A percentile compares a stretch with the other conserved stretches of the same genome.
These are phyloP conservation scores for Montifringilla adamsi DNA, from an alignment of 2,113 vertebrate species.

Conservation along the genomic window DNA sequence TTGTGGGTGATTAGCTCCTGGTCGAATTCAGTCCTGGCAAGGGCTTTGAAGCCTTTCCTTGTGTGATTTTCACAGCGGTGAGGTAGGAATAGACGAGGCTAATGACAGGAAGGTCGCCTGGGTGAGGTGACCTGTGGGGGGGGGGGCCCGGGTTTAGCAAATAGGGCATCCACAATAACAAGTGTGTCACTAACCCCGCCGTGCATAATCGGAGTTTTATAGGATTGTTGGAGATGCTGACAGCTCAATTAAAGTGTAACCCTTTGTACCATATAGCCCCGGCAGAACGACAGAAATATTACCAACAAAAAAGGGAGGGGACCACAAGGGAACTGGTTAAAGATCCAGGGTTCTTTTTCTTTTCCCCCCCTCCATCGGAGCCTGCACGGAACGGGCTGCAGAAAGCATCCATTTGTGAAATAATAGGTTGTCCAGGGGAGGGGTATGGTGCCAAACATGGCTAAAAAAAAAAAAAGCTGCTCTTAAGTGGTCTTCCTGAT, in stretches of 20 bases:
- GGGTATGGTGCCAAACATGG: slow-evolving; percentile 34
- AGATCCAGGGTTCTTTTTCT: slow-evolving; percentile 57
- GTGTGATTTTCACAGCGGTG: slow-evolving; percentile 84
- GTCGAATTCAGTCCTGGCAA: slow-evolving; percentile 80
- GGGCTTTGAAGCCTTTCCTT: slow-evolving; percentile 79
- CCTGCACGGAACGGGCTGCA: slow-evolving; percentile 23
- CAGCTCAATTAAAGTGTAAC: slow-evolving; percentile 83
- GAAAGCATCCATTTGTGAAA: slow-evolving; percentile 50
- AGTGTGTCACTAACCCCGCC: slow-evolving; percentile 80
- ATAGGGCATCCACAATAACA: slow-evolving; percentile 83
- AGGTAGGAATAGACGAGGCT: slow-evolving; percentile 79
- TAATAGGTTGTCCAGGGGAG: slow-evolving; percentile 50
- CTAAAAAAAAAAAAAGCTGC: slow-evolving; percentile 1
- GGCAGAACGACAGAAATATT: slow-evolving; percentile 76
- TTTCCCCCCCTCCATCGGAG: not conserved
- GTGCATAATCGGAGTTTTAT: slow-evolving; percentile 80
- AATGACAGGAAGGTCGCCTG: slow-evolving; percentile 84
- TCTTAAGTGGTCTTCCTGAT: slow-evolving; percentile 58
- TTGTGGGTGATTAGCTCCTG: slow-evolving; percentile 88
- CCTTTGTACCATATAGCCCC: slow-evolving; percentile 73
- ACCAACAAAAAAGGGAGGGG: slow-evolving; percentile 70
- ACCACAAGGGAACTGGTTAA: slow-evolving; percentile 70
- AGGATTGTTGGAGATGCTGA: slow-evolving; percentile 77
- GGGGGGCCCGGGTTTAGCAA: slow-evolving; percentile 74
- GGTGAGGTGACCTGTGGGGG: slow-evolving; percentile 78